Base-by-base conservation (phyloP, 2,797 vertebrate species). In the Tangara arthus region DNA sequence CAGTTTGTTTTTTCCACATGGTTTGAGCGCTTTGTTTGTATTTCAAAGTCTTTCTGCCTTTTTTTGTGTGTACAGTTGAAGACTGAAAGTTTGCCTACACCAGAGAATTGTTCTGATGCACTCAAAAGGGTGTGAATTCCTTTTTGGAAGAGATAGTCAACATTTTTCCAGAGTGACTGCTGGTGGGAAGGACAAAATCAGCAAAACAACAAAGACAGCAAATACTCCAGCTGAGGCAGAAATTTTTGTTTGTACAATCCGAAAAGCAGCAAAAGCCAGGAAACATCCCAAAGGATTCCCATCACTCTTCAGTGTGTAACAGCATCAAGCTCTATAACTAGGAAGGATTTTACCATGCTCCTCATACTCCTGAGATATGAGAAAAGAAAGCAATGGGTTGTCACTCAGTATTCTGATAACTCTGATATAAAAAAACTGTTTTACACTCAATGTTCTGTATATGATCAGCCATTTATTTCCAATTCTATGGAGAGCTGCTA, bases 11-110 rank as follows among this genome's bases (percentile, higher is more conserved):
- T 71, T 69, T 61, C 89, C 66, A 37, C 46, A 35, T 71, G 4
- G 8, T 79, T 81, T 83, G 82, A 87, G 76, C 1, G 37, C 79
- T 90, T 87, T 94, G 71, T 94, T 95, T 92, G 69, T 76, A 3
- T 95, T 92, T 79, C 34, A 17, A 18, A 81, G 60, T 65, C 71
- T 95, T 86, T 91, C 82, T 78, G 68, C 79, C 47, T 90, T 75
- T 87, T 89, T 82, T 35, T 59, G 24, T 59, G 47, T 76, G 70
- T 50, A 35, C 46, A 34, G 66, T 59, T 35, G 68, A 75, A 93
- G 68, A 68, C 35, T 50, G 73, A 92, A 87, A 55, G 92, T 93
- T 88, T 95, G 81, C 81, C 78, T 91, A 76, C 89, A 78, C 85
- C 34, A 82, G 83, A 87, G 83, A 68, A 93, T 91, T 93, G 87